phyloP scores from a whole-genome alignment of 2,797 vertebrate species.

The Alauda arvensis region DNA sequence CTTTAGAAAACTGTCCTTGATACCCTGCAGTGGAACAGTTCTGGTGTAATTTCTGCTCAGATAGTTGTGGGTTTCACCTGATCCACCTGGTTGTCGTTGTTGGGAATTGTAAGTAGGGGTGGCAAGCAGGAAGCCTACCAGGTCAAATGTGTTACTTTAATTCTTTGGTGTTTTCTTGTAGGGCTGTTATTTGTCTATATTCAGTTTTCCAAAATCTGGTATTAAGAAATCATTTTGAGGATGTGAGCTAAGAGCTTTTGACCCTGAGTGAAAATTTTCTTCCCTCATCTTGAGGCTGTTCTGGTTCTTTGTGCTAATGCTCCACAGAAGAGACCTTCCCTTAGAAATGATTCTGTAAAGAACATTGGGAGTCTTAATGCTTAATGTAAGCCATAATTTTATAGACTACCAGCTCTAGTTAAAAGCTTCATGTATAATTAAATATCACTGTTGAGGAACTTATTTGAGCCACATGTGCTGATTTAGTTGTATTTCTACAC shows the following conservation, averaged over 20 bases:
- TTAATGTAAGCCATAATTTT: background rate
- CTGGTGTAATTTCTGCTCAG: background rate
- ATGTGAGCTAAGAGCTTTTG: background rate
- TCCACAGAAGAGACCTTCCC: background rate
- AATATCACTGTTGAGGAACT: background rate
- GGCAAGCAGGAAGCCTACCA: background rate
- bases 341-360: background rate
- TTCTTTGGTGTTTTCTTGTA: background rate
- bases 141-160: background rate
- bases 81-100: background rate
- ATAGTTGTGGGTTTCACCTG: background rate
- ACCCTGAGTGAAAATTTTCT: background rate
- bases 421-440: background rate
- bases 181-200: background rate
- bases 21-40: background rate
- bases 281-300: background rate
- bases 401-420: background rate
- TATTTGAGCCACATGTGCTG: background rate
- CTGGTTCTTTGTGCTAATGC: background rate
- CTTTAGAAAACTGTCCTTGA: background rate
- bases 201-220: background rate
- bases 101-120: background rate
- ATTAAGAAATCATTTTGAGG: background rate
- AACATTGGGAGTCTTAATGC: background rate
- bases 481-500: background rate